Conservation (phyloP, 2,888 invertebrate species). For the Chloroclysta siterata region DNA sequence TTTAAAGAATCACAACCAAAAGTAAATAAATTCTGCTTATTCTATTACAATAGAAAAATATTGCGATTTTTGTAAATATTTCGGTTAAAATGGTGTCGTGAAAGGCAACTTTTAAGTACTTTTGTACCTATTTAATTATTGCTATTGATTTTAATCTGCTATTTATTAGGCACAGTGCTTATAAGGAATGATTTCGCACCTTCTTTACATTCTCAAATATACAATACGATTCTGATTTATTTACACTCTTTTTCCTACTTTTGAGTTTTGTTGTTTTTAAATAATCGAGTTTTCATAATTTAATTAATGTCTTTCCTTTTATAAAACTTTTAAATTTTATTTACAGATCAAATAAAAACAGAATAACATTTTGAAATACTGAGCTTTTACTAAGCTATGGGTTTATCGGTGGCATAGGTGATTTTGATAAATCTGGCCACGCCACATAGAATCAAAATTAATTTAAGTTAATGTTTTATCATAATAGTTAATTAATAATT, state of each 20-base stretch:
- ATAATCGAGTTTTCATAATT: constrained; percentile 27
- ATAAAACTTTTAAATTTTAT: constrained; percentile 16
- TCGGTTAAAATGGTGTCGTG: constrained; percentile 30
- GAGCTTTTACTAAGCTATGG: not conserved
- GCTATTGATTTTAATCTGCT: constrained; percentile 16
- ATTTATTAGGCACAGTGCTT: constrained; percentile 36
- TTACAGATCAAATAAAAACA: constrained; percentile 5
- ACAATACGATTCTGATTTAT: constrained; percentile 33
- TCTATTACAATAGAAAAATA: constrained; percentile 43
- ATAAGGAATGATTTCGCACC: constrained; percentile 37
- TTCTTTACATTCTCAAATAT: constrained; percentile 24
- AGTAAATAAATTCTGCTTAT: constrained; percentile 44
- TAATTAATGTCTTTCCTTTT: constrained; percentile 6
- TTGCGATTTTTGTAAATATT: constrained; percentile 37
- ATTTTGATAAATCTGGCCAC: not conserved
- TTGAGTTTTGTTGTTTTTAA: constrained; percentile 24
- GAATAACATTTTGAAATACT: constrained; percentile 10
- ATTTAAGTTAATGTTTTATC: too few relatives aligned
- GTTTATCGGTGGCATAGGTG: not conserved
- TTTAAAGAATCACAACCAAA: constrained; percentile 44
- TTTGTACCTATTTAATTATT: constrained; percentile 16
- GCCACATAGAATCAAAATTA: not conserved
- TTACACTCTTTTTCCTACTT: constrained; percentile 31
- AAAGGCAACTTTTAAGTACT: constrained; percentile 29
- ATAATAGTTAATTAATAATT: too few relatives aligned